A percentile compares a stretch with the other conserved stretches of the same genome.
These are phyloP conservation scores for Microplitis deprimator DNA, from an alignment of 2,888 invertebrate genomes.

Conservation along the genomic window DNA sequence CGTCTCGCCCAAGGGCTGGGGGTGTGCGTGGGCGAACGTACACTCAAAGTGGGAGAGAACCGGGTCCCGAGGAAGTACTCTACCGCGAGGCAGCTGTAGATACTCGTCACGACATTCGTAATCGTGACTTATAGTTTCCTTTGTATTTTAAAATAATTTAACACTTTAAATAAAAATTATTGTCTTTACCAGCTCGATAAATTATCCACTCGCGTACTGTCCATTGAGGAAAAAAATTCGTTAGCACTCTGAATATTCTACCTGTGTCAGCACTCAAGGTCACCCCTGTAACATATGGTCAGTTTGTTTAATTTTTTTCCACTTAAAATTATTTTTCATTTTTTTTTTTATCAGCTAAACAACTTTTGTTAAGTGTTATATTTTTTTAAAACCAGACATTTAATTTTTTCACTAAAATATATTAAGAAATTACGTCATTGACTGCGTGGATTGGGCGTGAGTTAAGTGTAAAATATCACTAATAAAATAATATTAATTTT, in stretches of 20 bases:
- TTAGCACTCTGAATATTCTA: background rate
- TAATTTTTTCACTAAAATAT: background rate
- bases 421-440: background rate
- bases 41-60: slow-evolving; percentile 40
- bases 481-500: background rate
- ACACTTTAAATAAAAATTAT: background rate
- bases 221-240: slow-evolving; percentile 6
- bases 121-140: slow-evolving; percentile 14
- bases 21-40: slow-evolving; percentile 43
- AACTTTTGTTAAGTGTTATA: background rate
- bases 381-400: background rate
- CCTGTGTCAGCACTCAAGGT: slow-evolving; percentile 49
- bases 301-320: background rate
- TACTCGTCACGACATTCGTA: slow-evolving; percentile 34
- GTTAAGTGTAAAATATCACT: background rate
- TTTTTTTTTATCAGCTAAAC: background rate
- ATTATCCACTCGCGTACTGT: background rate
- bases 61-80: slow-evolving; percentile 49
- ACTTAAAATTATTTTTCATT: background rate
- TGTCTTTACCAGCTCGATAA: background rate
- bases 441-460: slow-evolving; percentile 2
- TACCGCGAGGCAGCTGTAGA: slow-evolving; percentile 47
- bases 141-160: background rate
- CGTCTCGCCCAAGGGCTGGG: slow-evolving; percentile 36
- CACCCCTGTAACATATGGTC: slow-evolving; percentile 50